phyloP scores from a whole-genome alignment of 2,888 invertebrate genomes.

The Coecobrya sp. region DNA sequence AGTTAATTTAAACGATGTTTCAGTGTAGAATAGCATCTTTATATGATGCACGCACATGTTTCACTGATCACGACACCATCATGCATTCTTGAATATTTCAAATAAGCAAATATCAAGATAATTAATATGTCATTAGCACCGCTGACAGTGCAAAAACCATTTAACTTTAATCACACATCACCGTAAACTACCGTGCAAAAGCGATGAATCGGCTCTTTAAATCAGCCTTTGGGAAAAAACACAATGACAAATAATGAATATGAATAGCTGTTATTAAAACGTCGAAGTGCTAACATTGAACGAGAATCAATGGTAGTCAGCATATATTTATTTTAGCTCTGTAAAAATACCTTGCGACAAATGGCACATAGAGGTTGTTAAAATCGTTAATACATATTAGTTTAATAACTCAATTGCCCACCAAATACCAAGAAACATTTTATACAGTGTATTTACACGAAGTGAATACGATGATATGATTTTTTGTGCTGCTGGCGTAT shows the following conservation, averaged over 20 bases:
- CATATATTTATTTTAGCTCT: not conserved
- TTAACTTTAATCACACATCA: slow-evolving; percentile 19
- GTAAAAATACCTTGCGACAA: no score
- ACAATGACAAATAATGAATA: not conserved
- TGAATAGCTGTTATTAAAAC: slow-evolving; percentile 13
- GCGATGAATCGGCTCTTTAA: not conserved
- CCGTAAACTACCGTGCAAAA: slow-evolving; percentile 4
- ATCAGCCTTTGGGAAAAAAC: not conserved
- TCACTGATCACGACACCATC: not conserved
- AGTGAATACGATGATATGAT: not conserved
- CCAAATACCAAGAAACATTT: not conserved
- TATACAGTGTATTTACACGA: no score
- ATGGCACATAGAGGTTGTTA: not conserved
- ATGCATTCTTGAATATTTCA: not conserved
- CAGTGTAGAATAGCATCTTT: not conserved
- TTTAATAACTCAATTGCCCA: not conserved
- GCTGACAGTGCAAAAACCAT: slow-evolving; percentile 66
- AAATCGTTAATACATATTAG: not conserved
- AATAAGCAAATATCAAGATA: slow-evolving; percentile 23
- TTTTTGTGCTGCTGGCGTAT: not conserved
- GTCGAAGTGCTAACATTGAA: not conserved
- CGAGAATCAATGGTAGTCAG: not conserved
- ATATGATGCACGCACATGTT: not conserved
- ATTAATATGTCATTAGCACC: slow-evolving; percentile 68
- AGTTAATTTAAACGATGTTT: not conserved